Conservation (phyloP, 2,113 vertebrate species). For the Atherinomorus stipes region DNA sequence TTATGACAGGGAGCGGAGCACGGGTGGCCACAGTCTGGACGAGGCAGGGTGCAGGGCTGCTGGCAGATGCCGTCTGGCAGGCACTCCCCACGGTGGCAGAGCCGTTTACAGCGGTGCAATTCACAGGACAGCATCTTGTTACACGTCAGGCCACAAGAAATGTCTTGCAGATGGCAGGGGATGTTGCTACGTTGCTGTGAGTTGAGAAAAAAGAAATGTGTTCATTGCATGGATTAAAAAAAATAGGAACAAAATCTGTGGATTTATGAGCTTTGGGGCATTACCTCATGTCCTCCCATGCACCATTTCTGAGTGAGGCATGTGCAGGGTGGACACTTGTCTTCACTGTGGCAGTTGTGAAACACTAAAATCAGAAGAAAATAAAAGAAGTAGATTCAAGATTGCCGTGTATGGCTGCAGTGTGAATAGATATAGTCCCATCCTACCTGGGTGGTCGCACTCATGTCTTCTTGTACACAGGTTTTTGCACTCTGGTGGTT, state of each 20-base stretch:
- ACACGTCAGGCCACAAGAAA: constrained; percentile 95
- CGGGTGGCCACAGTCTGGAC: constrained; percentile 91
- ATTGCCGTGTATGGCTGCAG: not conserved
- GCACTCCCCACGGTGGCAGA: constrained; percentile 95
- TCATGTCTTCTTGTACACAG: constrained; percentile 91
- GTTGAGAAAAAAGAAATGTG: not conserved
- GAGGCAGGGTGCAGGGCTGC: constrained; percentile 88
- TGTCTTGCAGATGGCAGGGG: constrained; percentile 96
- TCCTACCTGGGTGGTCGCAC: constrained; percentile 94
- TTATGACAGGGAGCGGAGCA: constrained; percentile 92
- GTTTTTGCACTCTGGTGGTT: constrained; percentile 95
- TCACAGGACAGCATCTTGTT: constrained; percentile 88
- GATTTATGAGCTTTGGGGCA: not conserved
- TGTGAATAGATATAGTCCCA: rapidly evolving
- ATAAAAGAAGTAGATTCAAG: not conserved
- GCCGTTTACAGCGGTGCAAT: constrained; percentile 92
- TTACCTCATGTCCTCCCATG: constrained; percentile 98
- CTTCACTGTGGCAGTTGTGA: constrained; percentile 96
- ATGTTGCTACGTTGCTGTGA: constrained; percentile 95
- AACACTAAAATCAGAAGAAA: constrained; percentile 86
- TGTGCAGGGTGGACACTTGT: constrained; percentile 97
- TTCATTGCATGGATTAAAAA: not conserved
- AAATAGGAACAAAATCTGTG: not conserved
- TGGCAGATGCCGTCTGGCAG: constrained; percentile 88
- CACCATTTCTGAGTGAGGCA: constrained; percentile 98